These are phyloP conservation scores for Venturia canescens DNA, from an alignment of 1,140 invertebrate genomes.

Conservation along the genomic window DNA sequence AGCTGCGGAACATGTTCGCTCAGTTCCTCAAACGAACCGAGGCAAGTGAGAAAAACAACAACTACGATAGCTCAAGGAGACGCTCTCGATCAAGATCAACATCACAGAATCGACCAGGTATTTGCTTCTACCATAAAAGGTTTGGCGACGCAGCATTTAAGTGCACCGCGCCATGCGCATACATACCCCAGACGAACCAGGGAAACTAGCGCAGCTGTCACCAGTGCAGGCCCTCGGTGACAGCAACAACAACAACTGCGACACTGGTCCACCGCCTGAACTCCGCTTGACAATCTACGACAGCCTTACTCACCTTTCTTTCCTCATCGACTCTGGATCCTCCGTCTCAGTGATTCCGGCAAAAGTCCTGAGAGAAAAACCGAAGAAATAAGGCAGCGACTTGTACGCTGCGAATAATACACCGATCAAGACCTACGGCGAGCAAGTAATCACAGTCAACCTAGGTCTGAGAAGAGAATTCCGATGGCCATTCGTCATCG, in stretches of 20 bases:
- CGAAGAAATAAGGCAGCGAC: not conserved
- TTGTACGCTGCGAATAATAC: slow-evolving; percentile 49
- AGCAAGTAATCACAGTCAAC: slow-evolving; percentile 34
- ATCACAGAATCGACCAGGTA: not conserved
- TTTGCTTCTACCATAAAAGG: not conserved
- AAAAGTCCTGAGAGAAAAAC: not conserved
- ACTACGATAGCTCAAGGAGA: too few species aligned
- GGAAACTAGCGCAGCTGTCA: slow-evolving; percentile 36
- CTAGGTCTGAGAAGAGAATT: slow-evolving; percentile 46
- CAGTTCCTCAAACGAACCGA: not conserved
- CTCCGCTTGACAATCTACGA: slow-evolving; percentile 20
- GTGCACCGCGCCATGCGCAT: not conserved
- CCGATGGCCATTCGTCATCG: slow-evolving; percentile 47
- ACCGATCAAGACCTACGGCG: slow-evolving; percentile 47
- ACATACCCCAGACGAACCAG: not conserved
- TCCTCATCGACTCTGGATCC: slow-evolving; percentile 49
- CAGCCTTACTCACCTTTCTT: not conserved
- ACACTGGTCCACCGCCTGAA: slow-evolving; percentile 11
- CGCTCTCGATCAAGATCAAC: not conserved
- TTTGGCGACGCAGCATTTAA: not conserved
- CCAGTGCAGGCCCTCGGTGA: slow-evolving; percentile 20
- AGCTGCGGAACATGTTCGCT: not conserved
- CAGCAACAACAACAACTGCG: slow-evolving; percentile 12
- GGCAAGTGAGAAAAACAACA: not conserved
- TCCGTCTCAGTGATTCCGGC: slow-evolving; percentile 34